Evolutionary conservation across 2,113 vertebrate species (phyloP).

Genomic region (Epinephelus moara): DNA sequence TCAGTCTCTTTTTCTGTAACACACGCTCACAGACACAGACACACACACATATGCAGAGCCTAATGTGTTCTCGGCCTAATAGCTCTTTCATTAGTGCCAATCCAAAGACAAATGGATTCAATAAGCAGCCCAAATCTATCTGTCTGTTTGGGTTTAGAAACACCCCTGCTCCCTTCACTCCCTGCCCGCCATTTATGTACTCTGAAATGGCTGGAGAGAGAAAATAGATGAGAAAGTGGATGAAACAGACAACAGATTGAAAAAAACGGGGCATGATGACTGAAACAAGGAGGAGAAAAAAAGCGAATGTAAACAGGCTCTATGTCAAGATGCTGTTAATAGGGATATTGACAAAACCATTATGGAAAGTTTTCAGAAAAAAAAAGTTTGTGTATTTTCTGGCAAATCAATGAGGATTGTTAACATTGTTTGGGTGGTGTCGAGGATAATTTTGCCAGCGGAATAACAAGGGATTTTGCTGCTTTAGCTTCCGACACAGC

Average conservation of each 20-base stretch:
- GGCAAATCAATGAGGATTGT: conserved; percentile 16
- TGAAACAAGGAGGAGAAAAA: background rate
- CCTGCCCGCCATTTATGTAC: conserved; percentile 44
- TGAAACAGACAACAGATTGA: conserved; percentile 36
- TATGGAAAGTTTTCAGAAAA: conserved; percentile 2
- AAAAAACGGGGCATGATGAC: conserved; percentile 41
- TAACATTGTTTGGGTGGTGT: conserved; percentile 20
- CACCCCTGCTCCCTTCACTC: conserved; percentile 32
- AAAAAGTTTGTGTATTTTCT: conserved; percentile 17
- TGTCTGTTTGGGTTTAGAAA: conserved; percentile 75
- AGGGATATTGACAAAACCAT: conserved; percentile 41
- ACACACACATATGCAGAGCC: conserved; percentile 27
- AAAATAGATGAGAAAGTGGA: conserved; percentile 48
- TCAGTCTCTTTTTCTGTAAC: conserved; percentile 3
- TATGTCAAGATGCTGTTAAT: conserved; percentile 33
- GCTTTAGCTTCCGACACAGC: conserved; percentile 25
- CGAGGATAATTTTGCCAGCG: background rate
- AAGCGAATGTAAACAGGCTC: conserved; percentile 17
- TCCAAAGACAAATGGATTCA: conserved; percentile 76
- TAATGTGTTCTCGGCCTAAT: conserved; percentile 72
- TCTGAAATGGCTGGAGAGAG: conserved; percentile 17
- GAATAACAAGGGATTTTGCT: conserved; percentile 10
- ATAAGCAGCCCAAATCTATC: conserved; percentile 75
- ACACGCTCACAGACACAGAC: conserved; percentile 21
- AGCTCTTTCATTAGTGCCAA: conserved; percentile 80